Evolutionary conservation across 2,797 vertebrate species (phyloP).

Genomic region (Tamandua tetradactyla): DNA sequence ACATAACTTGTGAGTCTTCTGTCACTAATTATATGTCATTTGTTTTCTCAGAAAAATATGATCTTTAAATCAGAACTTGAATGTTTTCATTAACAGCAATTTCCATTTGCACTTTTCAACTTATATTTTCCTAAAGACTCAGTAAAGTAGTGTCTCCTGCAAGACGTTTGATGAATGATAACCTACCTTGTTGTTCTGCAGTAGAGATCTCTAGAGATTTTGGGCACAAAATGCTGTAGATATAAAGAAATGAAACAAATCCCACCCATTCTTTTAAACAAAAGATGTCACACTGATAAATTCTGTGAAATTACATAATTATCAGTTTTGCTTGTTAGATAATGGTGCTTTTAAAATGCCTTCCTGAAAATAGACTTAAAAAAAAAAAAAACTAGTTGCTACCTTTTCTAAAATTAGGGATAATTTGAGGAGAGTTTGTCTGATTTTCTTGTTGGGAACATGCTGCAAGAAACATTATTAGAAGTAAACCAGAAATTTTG

Average conservation of each 20-base stretch:
- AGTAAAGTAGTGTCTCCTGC: not conserved
- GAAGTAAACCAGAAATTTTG: conserved; percentile 49
- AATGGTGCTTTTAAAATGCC: conserved; percentile 66
- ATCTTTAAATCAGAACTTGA: conserved; percentile 37
- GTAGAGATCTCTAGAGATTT: not conserved
- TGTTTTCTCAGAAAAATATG: conserved; percentile 40
- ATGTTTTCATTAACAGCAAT: not conserved
- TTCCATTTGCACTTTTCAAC: conserved; percentile 44
- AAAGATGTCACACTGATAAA: conserved; percentile 69
- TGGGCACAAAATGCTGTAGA: not conserved
- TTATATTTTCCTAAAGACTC: not conserved
- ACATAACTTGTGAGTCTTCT: not conserved
- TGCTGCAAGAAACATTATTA: not conserved
- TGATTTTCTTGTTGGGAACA: conserved; percentile 36
- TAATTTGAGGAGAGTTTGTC: conserved; percentile 32
- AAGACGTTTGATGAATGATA: not conserved
- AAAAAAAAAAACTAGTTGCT: conserved; percentile 47
- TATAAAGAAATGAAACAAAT: not conserved
- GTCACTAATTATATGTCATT: not conserved
- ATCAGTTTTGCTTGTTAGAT: conserved; percentile 66
- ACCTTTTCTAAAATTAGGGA: conserved; percentile 43
- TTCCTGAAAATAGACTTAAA: conserved; percentile 61
- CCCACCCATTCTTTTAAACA: conserved; percentile 62
- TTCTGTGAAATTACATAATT: conserved; percentile 56
- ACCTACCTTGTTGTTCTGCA: not conserved